A percentile compares a stretch with the other conserved stretches of the same genome.
Conservation (phyloP, 2,888 invertebrate species). For the Torymus tubicola region DNA sequence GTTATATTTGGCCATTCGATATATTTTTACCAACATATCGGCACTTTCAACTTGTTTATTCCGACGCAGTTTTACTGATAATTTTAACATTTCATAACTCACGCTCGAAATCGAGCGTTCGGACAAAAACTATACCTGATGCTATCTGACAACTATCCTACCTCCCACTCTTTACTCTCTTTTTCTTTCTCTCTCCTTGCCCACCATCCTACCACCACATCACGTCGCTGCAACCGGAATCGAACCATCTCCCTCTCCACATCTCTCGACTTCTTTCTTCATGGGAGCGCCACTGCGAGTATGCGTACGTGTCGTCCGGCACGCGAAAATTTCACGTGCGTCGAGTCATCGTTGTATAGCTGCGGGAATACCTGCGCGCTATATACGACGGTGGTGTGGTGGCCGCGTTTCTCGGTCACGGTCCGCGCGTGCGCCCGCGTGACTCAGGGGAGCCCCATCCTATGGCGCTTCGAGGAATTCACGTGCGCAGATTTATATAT, state of each 20-base stretch:
- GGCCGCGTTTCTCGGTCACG: slow-evolving; percentile 51
- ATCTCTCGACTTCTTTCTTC: neutral
- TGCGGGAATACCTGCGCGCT: slow-evolving; percentile 42
- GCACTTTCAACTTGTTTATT: too few relatives aligned
- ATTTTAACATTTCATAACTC: too few relatives aligned
- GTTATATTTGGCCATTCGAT: too few relatives aligned
- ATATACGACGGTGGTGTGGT: neutral
- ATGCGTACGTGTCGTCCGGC: slow-evolving; percentile 45
- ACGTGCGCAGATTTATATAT: too few relatives aligned
- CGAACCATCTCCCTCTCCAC: neutral
- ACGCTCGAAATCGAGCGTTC: too few relatives aligned
- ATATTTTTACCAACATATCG: too few relatives aligned
- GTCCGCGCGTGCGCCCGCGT: slow-evolving; percentile 3
- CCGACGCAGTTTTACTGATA: too few relatives aligned
- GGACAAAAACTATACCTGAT: too few relatives aligned
- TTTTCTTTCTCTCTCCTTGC: too few relatives aligned
- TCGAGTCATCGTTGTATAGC: slow-evolving; percentile 24
- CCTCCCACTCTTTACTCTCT: too few relatives aligned
- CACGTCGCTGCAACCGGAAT: neutral
- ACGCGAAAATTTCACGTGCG: slow-evolving; percentile 27
- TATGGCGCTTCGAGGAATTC: slow-evolving; percentile 19
- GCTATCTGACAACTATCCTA: too few relatives aligned
- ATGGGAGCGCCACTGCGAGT: slow-evolving; percentile 9
- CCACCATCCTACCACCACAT: too few relatives aligned
- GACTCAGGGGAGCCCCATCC: slow-evolving; percentile 7